These are phyloP conservation scores for Psittacula echo DNA, from an alignment of 2,797 vertebrate genomes.

Conservation along the genomic window DNA sequence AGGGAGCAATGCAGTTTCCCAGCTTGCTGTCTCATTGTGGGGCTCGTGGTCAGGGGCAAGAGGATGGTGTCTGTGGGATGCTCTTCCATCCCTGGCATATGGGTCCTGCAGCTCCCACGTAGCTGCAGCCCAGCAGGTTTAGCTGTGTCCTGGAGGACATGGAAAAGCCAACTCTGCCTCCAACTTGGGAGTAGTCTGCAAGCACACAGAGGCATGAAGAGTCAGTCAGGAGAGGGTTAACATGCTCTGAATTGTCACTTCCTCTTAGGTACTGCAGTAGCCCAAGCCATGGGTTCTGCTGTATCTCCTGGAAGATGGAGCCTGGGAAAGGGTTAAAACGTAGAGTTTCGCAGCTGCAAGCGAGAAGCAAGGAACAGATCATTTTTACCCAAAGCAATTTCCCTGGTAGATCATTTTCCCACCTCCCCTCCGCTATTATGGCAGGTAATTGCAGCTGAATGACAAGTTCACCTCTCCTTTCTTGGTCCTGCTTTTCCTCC, in stretches of 20 bases:
- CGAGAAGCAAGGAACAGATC: constrained; percentile 10
- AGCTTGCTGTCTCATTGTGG: not conserved
- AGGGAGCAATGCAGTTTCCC: not conserved
- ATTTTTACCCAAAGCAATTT: constrained; percentile 58
- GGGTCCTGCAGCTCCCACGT: not conserved
- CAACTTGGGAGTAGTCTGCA: not conserved
- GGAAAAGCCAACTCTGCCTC: not conserved
- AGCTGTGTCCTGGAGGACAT: fast-evolving
- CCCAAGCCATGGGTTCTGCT: not conserved
- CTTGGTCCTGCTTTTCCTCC: not conserved
- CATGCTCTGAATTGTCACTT: not conserved
- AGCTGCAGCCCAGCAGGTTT: not conserved
- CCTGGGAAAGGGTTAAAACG: constrained; percentile 27
- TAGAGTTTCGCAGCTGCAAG: not conserved
- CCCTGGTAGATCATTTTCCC: constrained; percentile 43
- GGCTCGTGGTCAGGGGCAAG: not conserved
- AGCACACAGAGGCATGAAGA: not conserved
- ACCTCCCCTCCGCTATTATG: not conserved
- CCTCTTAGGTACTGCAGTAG: not conserved
- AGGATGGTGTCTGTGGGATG: fast-evolving
- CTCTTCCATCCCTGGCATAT: not conserved
- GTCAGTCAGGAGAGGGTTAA: not conserved
- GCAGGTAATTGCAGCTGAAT: constrained; percentile 25
- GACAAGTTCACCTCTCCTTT: constrained; percentile 1
- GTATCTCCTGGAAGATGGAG: not conserved